A percentile compares a stretch with the other conserved stretches of the same genome.
These are phyloP conservation scores for Pterocles orientalis DNA, from an alignment of 2,113 vertebrate genomes.

Conservation along the genomic window DNA sequence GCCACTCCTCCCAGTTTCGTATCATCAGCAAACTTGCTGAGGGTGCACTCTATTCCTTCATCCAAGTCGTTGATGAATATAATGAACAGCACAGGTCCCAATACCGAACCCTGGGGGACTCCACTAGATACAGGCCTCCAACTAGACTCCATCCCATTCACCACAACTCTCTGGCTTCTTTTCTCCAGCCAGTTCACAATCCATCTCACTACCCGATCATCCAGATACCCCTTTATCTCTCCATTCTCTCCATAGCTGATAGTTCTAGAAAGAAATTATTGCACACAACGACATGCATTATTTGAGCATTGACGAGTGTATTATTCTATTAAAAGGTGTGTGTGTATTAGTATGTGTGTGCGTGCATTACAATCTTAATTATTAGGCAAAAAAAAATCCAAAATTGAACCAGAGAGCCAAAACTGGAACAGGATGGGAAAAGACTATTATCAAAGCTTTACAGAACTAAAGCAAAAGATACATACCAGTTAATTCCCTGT, in stretches of 20 bases:
- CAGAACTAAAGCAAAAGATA: not conserved
- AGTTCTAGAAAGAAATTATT: not conserved
- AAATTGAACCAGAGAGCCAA: not conserved
- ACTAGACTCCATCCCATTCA: too few species aligned
- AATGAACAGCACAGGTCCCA: too few species aligned
- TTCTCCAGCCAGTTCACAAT: too few species aligned
- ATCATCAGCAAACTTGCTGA: too few species aligned
- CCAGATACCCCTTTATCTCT: not conserved
- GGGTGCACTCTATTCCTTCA: too few species aligned
- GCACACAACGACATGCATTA: not conserved
- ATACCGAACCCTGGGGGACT: too few species aligned
- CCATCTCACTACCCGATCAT: too few species aligned
- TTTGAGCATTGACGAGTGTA: not conserved
- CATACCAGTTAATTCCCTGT: not conserved
- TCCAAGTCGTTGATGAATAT: too few species aligned
- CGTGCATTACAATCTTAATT: not conserved
- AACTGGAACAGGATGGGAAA: not conserved
- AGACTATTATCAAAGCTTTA: not conserved
- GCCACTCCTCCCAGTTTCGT: too few species aligned
- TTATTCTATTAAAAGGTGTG: not conserved
- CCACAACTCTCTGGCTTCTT: too few species aligned
- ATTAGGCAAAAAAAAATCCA: not conserved
- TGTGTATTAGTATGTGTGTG: not conserved
- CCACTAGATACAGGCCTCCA: too few species aligned
- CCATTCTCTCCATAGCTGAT: not conserved